Percentiles rank a stretch among this genome's conserved stretches.
Conservation (phyloP, 2,797 vertebrate species). For the Alfaro cultratus region DNA sequence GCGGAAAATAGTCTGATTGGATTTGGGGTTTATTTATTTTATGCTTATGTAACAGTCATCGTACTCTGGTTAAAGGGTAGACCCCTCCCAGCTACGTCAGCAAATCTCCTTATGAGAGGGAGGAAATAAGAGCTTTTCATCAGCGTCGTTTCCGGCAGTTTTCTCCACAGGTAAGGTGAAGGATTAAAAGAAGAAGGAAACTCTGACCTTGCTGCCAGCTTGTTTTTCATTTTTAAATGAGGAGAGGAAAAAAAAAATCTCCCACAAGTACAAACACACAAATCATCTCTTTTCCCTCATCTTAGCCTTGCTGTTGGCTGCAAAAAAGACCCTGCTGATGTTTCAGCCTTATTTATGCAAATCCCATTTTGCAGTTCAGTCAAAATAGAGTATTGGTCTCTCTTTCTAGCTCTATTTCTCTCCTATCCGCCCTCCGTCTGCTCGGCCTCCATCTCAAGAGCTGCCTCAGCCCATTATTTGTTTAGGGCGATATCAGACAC, state of each 20-base stretch:
- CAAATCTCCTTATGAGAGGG: conserved; percentile 46
- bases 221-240: conserved; percentile 10
- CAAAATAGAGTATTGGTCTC: conserved; percentile 71
- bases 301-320: conserved; percentile 70
- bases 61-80: conserved; percentile 41
- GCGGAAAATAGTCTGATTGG: conserved; percentile 70
- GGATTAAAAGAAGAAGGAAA: conserved; percentile 30
- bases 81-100: conserved; percentile 58
- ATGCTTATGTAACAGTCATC: conserved; percentile 67
- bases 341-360: conserved; percentile 84
- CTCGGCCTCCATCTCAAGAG: conserved; percentile 71
- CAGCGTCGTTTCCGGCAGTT: conserved; percentile 27
- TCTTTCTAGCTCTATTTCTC: conserved; percentile 54
- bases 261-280: conserved; percentile 28
- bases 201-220: conserved; percentile 45
- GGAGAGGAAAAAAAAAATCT: neutral
- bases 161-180: conserved; percentile 16
- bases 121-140: conserved; percentile 36
- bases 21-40: conserved; percentile 69
- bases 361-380: conserved; percentile 82
- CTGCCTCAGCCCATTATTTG: conserved; percentile 67
- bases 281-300: conserved; percentile 45
- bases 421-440: conserved; percentile 58
- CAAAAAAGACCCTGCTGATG: conserved; percentile 72
- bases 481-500: conserved; percentile 62